phyloP scores from a whole-genome alignment of 2,797 vertebrate species.

The Helostoma temminkii region DNA sequence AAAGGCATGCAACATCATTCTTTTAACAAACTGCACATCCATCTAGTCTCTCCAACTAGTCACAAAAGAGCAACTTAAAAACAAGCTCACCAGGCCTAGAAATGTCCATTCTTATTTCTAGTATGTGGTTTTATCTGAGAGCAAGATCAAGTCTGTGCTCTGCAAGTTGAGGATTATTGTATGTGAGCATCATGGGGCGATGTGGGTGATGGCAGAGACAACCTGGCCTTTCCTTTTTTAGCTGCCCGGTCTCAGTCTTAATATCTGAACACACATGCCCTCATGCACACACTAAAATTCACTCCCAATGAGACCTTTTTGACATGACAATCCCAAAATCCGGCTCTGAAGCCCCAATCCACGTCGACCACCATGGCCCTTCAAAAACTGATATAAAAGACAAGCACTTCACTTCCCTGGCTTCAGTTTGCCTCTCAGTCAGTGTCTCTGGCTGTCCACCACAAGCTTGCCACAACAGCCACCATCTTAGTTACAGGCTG shows the following conservation, averaged over 20 bases:
- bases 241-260: slow-evolving; percentile 39
- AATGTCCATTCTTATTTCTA: slow-evolving; percentile 55
- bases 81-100: slow-evolving; percentile 53
- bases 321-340: slow-evolving; percentile 66
- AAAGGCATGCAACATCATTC: slow-evolving; percentile 38
- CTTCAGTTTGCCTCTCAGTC: slow-evolving; percentile 54
- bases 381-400: slow-evolving; percentile 62
- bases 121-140: slow-evolving; percentile 40
- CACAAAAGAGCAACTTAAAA: slow-evolving; percentile 54
- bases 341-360: slow-evolving; percentile 60
- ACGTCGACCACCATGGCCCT: slow-evolving; percentile 36
- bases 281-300: slow-evolving; percentile 4
- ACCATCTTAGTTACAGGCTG: slow-evolving; percentile 43
- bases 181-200: slow-evolving; percentile 49
- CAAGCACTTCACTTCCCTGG: slow-evolving; percentile 66
- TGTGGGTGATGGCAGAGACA: slow-evolving; percentile 46
- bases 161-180: slow-evolving; percentile 51
- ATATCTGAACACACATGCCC: slow-evolving; percentile 32
- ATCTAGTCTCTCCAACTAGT: slow-evolving; percentile 37
- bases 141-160: slow-evolving; percentile 40
- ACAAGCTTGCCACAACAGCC: slow-evolving; percentile 36
- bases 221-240: slow-evolving; percentile 49
- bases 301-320: slow-evolving; percentile 44
- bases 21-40: slow-evolving; percentile 38
- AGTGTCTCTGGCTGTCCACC: slow-evolving; percentile 50